Conservation (phyloP, 1,140 invertebrate species). For the Platorchestia sp. region DNA sequence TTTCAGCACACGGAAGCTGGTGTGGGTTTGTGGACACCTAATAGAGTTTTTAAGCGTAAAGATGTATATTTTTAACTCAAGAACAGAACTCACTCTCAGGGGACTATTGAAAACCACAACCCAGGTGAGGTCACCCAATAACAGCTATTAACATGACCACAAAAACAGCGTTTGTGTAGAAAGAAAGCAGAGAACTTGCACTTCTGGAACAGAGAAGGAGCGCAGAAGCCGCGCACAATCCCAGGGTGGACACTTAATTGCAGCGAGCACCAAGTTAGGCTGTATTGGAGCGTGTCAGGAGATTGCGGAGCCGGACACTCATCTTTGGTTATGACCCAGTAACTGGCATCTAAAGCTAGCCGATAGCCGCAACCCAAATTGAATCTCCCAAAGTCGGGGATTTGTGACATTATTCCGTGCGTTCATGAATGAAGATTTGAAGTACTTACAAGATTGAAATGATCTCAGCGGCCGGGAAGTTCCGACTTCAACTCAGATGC, state of each 20-base stretch:
- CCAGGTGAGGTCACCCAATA: background rate
- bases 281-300: constrained; percentile 40
- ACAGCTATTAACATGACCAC: background rate
- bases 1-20: too few species aligned
- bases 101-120: too few species aligned
- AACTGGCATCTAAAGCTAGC: constrained; percentile 44
- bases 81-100: too few species aligned
- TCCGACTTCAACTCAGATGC: constrained; percentile 1
- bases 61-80: too few species aligned
- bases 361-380: constrained; percentile 51
- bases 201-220: background rate
- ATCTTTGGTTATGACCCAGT: constrained; percentile 46
- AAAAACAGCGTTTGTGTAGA: background rate
- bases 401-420: constrained; percentile 49
- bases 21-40: too few species aligned
- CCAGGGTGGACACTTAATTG: constrained; percentile 33
- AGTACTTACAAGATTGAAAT: constrained; percentile 50
- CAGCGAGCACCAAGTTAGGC: background rate
- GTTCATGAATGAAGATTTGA: constrained; percentile 36
- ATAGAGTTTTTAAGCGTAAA: too few species aligned
- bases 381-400: constrained; percentile 41
- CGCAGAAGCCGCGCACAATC: background rate
- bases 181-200: background rate
- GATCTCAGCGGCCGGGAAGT: background rate
- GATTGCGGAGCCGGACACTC: constrained; percentile 32